Conservation (phyloP, 2,888 invertebrate species). For the Pogonocherus hispidulus region DNA sequence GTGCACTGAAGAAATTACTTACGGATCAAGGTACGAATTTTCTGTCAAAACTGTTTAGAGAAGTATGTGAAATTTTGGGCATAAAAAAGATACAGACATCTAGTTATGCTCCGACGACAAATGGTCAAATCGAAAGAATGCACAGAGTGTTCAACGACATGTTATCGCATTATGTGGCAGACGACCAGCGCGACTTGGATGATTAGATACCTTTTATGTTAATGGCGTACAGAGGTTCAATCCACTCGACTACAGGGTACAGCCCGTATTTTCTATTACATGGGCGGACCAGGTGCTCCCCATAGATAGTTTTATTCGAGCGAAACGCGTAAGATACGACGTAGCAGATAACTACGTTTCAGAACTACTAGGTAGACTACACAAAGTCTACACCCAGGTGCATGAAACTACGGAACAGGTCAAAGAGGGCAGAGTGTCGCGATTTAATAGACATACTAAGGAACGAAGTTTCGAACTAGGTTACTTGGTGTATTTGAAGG, state of each 20-base stretch:
- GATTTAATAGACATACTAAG: conserved; percentile 8
- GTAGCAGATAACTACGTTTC: conserved; percentile 44
- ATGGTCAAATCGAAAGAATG: conserved; percentile 57
- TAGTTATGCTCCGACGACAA: conserved; percentile 55
- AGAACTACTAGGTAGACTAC: conserved; percentile 27
- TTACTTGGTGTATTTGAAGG: conserved; percentile 12
- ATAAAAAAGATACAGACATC: conserved; percentile 53
- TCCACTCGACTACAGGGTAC: no score
- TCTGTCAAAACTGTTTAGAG: conserved; percentile 49
- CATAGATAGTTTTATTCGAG: conserved; percentile 39
- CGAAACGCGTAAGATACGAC: conserved; percentile 40
- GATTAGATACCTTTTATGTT: conserved; percentile 52
- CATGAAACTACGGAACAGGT: conserved; percentile 7
- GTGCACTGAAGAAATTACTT: conserved; percentile 40
- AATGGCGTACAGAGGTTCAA: no score
- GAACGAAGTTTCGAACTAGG: background rate
- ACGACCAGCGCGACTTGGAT: conserved; percentile 55
- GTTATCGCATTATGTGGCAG: conserved; percentile 52
- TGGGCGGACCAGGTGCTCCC: conserved; percentile 45
- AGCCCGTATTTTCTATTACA: no score
- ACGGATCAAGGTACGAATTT: background rate
- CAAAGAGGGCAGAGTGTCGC: background rate
- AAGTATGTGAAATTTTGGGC: conserved; percentile 48
- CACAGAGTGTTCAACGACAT: conserved; percentile 55
- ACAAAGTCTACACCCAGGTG: conserved; percentile 14